These are phyloP conservation scores for Eudemis profundana DNA, from an alignment of 2,888 invertebrate species.

Conservation along the genomic window DNA sequence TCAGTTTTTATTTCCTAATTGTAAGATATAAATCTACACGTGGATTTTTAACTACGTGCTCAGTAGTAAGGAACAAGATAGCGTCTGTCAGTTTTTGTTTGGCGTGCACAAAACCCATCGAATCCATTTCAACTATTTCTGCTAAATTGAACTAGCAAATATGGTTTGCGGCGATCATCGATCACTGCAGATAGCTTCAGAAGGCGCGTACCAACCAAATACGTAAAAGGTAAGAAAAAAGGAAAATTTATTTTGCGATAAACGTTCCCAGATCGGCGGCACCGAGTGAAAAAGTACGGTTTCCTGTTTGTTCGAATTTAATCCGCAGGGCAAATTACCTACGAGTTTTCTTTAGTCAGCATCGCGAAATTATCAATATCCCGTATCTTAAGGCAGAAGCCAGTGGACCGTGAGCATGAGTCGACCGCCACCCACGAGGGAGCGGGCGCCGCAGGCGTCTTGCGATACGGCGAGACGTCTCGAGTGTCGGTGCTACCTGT, in stretches of 20 bases:
- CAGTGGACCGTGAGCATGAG: slow-evolving; percentile 37
- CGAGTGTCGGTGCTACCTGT: slow-evolving; percentile 72
- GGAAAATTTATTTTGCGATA: slow-evolving; percentile 6
- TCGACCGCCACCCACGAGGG: slow-evolving; percentile 39
- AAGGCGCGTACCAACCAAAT: slow-evolving; percentile 1
- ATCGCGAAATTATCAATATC: slow-evolving; percentile 37
- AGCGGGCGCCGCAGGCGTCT: slow-evolving; percentile 50
- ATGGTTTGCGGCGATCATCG: slow-evolving; percentile 24
- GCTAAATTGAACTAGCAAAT: slow-evolving; percentile 29
- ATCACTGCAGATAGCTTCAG: slow-evolving; percentile 14
- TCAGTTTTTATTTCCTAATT: slow-evolving; percentile 26
- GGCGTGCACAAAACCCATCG: slow-evolving; percentile 9
- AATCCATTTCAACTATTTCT: slow-evolving; percentile 18
- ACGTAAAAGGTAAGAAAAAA: neutral
- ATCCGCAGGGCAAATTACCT: slow-evolving; percentile 18
- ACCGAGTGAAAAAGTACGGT: neutral
- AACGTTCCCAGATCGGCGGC: slow-evolving; percentile 13
- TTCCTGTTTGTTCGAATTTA: slow-evolving; percentile 19
- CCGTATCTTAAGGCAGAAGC: slow-evolving; percentile 34
- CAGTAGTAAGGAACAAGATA: slow-evolving; percentile 14
- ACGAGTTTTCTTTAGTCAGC: slow-evolving; percentile 23
- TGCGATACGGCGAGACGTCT: slow-evolving; percentile 74
- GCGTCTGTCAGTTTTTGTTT: slow-evolving; percentile 20
- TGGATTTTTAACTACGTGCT: slow-evolving; percentile 20
- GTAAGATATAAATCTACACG: slow-evolving; percentile 11